Evolutionary conservation across 2,113 vertebrate genomes (phyloP), one percentile per base, ranked within the genome.

Genomic region (Neogobius melanostomus): DNA sequence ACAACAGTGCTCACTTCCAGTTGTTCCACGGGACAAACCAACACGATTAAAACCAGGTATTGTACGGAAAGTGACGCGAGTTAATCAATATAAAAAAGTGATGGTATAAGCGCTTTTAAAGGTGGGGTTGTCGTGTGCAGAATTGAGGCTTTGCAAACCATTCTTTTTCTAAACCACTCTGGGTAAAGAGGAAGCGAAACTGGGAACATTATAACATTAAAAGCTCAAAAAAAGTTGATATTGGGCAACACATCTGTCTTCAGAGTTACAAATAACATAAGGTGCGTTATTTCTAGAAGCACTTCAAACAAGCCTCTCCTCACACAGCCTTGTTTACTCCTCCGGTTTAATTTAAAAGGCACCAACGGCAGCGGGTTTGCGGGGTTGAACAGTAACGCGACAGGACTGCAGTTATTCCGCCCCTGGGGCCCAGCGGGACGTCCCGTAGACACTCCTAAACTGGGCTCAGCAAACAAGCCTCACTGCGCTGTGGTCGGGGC

Each of bases 401-500:
- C 4, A 42, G 74, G 46, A 46, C 48, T 72, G 59, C 61, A 59
- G 12, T 68, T 77, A 53, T 72, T 82, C 63, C 66, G 54, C 49
- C 56, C 54, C 28, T 36, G 68, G 64, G 76, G 72, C 69, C 77
- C 36, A 6, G 53, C 48, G 61, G 69, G 67, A 70, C 12, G 79
- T 62, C 28, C 59, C 54, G n/a, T 66, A 82, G 77, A 81, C 82
- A 75, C 68, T 50, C 64, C 85, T 82, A 90, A 89, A 90, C 74
- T 74, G 85, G 85, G 77, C 85, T 82, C 66, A 45, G 74, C 74
- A 85, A 87, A 87, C 80, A 88, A 36, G 61, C 83, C 80, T 64
- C 80, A 77, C 75, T 88, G 88, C 14, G 88, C 84, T 80, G 72
- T 62, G 64, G 74, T 79, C 63, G 59, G 77, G 82, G 81, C 85